Percentiles rank a stretch among this genome's conserved stretches.
These are phyloP conservation scores for Ellobium chinense DNA, from an alignment of 2,888 invertebrate species.

Conservation along the genomic window DNA sequence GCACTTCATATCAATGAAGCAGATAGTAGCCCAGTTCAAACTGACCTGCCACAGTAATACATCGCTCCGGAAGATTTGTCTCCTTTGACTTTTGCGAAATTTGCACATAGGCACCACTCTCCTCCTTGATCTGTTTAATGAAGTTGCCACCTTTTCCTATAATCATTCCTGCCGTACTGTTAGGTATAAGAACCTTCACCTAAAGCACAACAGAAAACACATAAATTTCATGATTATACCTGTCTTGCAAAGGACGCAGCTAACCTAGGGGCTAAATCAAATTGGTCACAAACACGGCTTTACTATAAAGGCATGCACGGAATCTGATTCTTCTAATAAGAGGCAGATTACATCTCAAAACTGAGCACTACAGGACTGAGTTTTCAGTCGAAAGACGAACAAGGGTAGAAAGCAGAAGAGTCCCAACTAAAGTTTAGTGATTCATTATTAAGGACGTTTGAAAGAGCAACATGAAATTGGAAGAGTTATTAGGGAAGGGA, in stretches of 20 bases:
- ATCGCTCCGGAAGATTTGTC: slow-evolving; percentile 78
- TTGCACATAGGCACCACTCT: slow-evolving; percentile 79
- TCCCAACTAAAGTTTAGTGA: too few species aligned
- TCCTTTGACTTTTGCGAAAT: slow-evolving; percentile 79
- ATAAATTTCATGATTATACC: too few species aligned
- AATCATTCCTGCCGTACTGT: slow-evolving; percentile 80
- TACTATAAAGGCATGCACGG: neutral
- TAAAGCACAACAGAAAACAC: slow-evolving; percentile 54
- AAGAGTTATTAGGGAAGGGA: too few species aligned
- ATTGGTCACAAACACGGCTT: slow-evolving; percentile 1
- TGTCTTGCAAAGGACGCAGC: neutral
- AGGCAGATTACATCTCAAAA: too few species aligned
- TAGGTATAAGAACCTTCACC: slow-evolving; percentile 79
- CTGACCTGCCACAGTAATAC: slow-evolving; percentile 79
- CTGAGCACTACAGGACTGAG: too few species aligned
- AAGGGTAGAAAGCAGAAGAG: too few species aligned
- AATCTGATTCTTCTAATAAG: neutral
- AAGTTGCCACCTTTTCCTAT: slow-evolving; percentile 79
- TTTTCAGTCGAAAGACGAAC: too few species aligned
- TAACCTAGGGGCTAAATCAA: neutral
- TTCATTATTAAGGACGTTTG: too few species aligned
- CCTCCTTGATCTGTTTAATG: slow-evolving; percentile 79
- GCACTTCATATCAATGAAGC: too few species aligned
- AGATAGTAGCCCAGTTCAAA: too few species aligned
- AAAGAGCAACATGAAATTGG: too few species aligned